Base-by-base conservation (phyloP, 1,140 invertebrate genomes). In the Drosophila yakuba region DNA sequence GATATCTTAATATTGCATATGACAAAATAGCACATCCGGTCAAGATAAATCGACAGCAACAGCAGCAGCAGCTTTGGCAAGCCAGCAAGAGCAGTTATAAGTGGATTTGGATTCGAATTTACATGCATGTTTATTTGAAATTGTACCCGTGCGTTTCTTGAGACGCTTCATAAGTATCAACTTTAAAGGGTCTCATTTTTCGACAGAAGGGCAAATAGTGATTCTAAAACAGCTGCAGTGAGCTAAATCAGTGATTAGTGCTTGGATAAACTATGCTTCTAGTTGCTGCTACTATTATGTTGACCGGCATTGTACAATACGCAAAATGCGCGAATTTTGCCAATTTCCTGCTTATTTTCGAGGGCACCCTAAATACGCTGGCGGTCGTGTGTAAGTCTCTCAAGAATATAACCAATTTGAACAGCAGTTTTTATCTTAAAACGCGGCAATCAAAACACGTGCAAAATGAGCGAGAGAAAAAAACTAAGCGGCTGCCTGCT, bases 1-100 rank as follows among this genome's bases (percentile, higher is more conserved):
- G 64, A 39, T 55, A 47, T 72, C 44, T 28, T 63, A 52, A 61
- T 36, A 69, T 36, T 61, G 20, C 1, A 5, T 14, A 14, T 39
- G 38, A 4, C 17, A 64, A 57, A 67, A 17, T 43, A 45, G 2
- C 2, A n/a, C 25, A 8, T 25, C 2, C 45, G 45, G 23, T 48
- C 47, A 48, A 23, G 44, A 47, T 14, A 48, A 48, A 11, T 14
- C 4, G 38, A 10, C 4, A 25, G 25, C 25, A 25, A 10, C 4
- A 25, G 25, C 25, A 25, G 20, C 28, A 28, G 28, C 28, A 28
- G 28, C 7, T 28, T 6, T 28, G 28, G 28, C 28, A 28, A 6
- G 28, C 28, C 7, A 8, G 32, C 32, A 10, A 8, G 8, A 32
- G 8, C 2, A 32, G 3, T 32, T 32, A 10, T 10, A 10, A 32